Base-by-base conservation (phyloP, 92 coral and sea anemone species). In the Zoanthus solanderi region DNA sequence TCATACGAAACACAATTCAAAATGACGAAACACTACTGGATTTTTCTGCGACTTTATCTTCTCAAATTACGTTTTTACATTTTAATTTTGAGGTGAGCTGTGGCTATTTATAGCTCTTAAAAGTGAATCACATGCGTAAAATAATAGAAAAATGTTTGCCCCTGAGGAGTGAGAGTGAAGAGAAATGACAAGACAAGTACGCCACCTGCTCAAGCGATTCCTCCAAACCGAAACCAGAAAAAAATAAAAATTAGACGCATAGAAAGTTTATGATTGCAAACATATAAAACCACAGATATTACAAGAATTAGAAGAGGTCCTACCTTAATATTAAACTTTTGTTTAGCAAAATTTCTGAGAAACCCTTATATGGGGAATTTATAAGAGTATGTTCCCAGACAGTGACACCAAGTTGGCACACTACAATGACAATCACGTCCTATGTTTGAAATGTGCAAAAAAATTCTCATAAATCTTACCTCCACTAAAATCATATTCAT, bases 401-500 rank as follows among this genome's bases (percentile, higher is more conserved):
- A 60, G 17, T 17, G n/a, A 28, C 5, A 84, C 30, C 34, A 46
- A 45, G 53, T 56, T 37, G 42, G 42, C 72, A 0, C 15, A 31
- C 17, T 17, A 52, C 8, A 47, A 31, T 18, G 72, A 69, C 46
- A 69, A 3, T 34, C 34, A 60, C 82, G 71, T 71, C 79, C 71
- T 57, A 57, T 73, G 18, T 72, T 45, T 56, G 63, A 57, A 28
- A 50, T 50, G 56, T 50, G 12, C 9, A n/a, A 61, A 63, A 54
- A 63, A 83, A 83, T 5, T 6, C 84, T 54, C n/a, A 23, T 29
- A 56, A 10, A 1, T 50, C 95, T 78, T 85, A 97, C 99, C 99
- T 97, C 99, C 4, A 97, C 99, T 63, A 97, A 89, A 88, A 97
- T 95, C 97, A 97, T 95, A 90, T 97, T 97, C 87, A 97, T 68